phyloP scores from a whole-genome alignment of 2,797 vertebrate genomes.

The Yasuhikotakia modesta region DNA sequence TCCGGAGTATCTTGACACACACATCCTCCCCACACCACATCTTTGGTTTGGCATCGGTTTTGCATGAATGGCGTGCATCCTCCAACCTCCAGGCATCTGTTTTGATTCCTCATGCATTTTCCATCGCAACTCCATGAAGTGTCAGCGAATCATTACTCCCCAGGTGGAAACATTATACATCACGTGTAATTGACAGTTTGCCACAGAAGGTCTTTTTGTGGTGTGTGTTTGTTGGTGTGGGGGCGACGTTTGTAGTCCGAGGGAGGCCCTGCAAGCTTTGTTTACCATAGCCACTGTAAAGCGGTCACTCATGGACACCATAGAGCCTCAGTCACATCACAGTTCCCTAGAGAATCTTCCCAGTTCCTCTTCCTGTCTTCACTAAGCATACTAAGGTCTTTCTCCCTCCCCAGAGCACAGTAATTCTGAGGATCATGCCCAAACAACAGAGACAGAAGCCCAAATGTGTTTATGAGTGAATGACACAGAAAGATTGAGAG shows the following conservation, averaged over 20 bases:
- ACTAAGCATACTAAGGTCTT: constrained; percentile 6
- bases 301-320: constrained; percentile 45
- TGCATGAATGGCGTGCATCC: not conserved
- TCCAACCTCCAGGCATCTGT: constrained; percentile 33
- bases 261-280: constrained; percentile 48
- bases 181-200: constrained; percentile 37
- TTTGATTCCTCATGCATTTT: constrained; percentile 22
- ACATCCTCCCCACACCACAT: constrained; percentile 5
- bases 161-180: constrained; percentile 31
- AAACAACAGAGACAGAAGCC: constrained; percentile 24
- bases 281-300: constrained; percentile 40
- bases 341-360: constrained; percentile 37
- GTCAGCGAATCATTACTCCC: constrained; percentile 31
- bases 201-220: constrained; percentile 23
- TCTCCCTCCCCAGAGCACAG: constrained; percentile 26
- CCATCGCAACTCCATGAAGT: not conserved
- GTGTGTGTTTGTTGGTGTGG: constrained; percentile 31
- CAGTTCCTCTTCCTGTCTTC: constrained; percentile 38
- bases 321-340: constrained; percentile 16
- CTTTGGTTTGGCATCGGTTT: constrained; percentile 10
- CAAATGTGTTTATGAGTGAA: constrained; percentile 30
- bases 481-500: constrained; percentile 4
- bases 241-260: not conserved
- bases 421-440: constrained; percentile 39
- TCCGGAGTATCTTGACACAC: constrained; percentile 21